These are phyloP conservation scores for Sycobia sp. DNA, from an alignment of 1,140 invertebrate genomes.

Conservation along the genomic window DNA sequence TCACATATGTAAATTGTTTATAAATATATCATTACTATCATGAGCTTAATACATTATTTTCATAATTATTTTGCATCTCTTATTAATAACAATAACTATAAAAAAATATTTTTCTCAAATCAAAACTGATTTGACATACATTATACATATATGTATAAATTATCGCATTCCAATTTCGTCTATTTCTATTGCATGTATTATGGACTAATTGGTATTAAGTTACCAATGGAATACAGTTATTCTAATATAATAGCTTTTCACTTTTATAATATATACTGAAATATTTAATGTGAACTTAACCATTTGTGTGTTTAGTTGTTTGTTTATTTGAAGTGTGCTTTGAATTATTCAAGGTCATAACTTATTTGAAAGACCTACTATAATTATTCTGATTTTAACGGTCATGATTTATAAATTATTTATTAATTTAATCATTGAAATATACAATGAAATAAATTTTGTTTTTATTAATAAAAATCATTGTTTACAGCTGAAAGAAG, in stretches of 20 bases:
- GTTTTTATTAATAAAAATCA: neutral
- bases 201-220: slow-evolving; percentile 2
- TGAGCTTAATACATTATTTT: slow-evolving; percentile 4
- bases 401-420: neutral
- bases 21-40: slow-evolving; percentile 6
- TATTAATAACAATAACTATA: neutral
- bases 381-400: neutral
- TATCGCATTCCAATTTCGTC: neutral
- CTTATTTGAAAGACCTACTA: neutral
- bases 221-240: slow-evolving; percentile 15
- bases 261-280: neutral
- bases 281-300: slow-evolving; percentile 10
- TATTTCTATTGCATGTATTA: slow-evolving; percentile 15
- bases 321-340: slow-evolving; percentile 30
- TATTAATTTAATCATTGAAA: too few species aligned
- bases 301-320: slow-evolving; percentile 26
- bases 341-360: neutral
- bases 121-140: neutral
- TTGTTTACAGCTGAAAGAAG: slow-evolving; percentile 74
- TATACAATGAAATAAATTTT: neutral
- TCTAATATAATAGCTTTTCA: neutral
- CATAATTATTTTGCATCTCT: neutral
- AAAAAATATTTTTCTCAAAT: neutral
- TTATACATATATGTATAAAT: too few species aligned
- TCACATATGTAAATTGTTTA: slow-evolving; percentile 11